Evolutionary conservation across 1,140 invertebrate species (phyloP), one percentile per base, ranked within the genome.

Genomic region (Ceratosolen solmsi): DNA sequence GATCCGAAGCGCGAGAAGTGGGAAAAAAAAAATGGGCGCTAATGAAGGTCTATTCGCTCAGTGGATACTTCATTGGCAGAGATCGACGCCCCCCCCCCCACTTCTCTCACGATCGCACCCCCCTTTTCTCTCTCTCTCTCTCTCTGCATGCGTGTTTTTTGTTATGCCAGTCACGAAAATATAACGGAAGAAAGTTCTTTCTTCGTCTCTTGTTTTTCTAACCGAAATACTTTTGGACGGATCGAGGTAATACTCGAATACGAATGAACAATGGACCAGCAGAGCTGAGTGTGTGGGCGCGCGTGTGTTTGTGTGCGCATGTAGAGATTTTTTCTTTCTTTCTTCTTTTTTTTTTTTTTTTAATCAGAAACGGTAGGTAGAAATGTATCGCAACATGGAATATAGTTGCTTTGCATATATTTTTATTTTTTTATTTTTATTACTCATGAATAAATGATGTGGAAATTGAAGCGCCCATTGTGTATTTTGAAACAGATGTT

Each of bases 21-120:
- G 51, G 2, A 30, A 49, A 72, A 30, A 79, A n/a, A n/a, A n/a
- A n/a, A 79, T 70, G n/a, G 68, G 33, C 22, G 68, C 68, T 79
- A 79, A 72, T 79, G 54, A 79, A 58, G 71, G 77, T 36, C 65
- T 79, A 71, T 70, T 79, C 51, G n/a, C 51, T 41, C 1, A 13
- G n/a, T 9, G 46, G 71, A 33, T 54, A 7, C 22, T 73, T 73
- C 49, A 41, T 54, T 33, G 25, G 71, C 5, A 13, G 60, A 63
- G 60, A 13, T n/a, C n/a, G n/a, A n/a, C n/a, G n/a, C n/a, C n/a
- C n/a, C n/a, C n/a, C 30, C 17, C 13, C 13, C 33, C 17, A 36
- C 27, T 33, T 63, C 17, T 15, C 8, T 13, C 38, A 60, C 20
- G 8, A 9, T 1, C 70, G 9, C 9, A 38, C 33, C 7, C 22